Evolutionary conservation across 2,888 invertebrate genomes (phyloP), one percentile per base, ranked within the genome.

Genomic region (Junonia oenone): DNA sequence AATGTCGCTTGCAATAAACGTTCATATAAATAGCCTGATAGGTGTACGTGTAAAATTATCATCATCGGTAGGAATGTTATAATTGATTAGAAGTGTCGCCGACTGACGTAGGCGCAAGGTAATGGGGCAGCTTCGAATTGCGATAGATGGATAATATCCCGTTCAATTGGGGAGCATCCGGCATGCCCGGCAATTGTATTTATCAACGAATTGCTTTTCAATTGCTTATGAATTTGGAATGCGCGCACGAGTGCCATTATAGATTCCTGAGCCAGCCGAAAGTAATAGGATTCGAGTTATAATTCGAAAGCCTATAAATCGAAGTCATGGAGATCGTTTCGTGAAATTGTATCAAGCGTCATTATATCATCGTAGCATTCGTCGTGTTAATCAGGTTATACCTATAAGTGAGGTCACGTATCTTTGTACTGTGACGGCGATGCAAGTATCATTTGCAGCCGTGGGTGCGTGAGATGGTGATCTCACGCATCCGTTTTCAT

Each of bases 141-240:
- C 63, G 53, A 63, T 61, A 65, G 73, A 78, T 75, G 71, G 69
- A 67, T 73, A 73, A 77, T 78, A 79, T 82, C 79, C 72, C 76
- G 75, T 68, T 61, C 72, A 78, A 83, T 75, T 79, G 76, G 71
- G 63, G 61, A 68, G 71, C 73, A 76, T 83, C 83, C 83, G 74
- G 66, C 59, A 63, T 63, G 64, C 59, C 59, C 67, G 69, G 63
- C 72, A 75, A 77, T 75, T 76, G 74, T 72, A 74, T 75, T 76
- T 73, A 80, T 80, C 72, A 74, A 65, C 65, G 73, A 79, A 78
- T 75, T 72, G 76, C 69, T 71, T 70, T 69, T 68, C 75, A 78
- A 79, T 81, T 79, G 75, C 65, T 65, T 63, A 63, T 63, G 64
- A 62, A 64, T 64, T 62, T 59, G 55, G 51, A 62, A 56, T 59